Conservation (phyloP, 2,113 vertebrate species). For the Sceloporus undulatus region DNA sequence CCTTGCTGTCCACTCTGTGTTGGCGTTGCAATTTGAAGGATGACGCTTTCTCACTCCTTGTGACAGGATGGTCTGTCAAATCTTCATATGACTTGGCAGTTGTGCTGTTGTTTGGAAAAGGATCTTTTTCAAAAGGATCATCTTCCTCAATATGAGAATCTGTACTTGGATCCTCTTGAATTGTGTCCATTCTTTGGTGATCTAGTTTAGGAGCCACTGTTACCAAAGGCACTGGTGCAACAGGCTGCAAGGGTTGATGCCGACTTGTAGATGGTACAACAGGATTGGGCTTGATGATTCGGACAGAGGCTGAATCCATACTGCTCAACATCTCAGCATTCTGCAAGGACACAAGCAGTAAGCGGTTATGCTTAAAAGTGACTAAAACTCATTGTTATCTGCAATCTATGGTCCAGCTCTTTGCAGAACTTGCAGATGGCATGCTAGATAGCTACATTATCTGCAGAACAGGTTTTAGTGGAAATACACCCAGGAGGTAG, state of each 20-base stretch:
- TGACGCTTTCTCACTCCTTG: constrained; percentile 83
- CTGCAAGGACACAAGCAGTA: constrained; percentile 73
- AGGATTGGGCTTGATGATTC: constrained; percentile 87
- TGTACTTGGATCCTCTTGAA: constrained; percentile 94
- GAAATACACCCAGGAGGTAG: not conserved
- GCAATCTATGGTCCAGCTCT: not conserved
- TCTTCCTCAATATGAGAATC: constrained; percentile 90
- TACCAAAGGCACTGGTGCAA: not conserved
- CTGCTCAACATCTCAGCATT: constrained; percentile 91
- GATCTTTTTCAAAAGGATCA: constrained; percentile 86
- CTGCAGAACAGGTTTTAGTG: not conserved
- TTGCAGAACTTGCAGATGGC: no score
- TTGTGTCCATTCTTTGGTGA: constrained; percentile 92
- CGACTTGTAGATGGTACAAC: constrained; percentile 73
- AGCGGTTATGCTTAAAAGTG: not conserved
- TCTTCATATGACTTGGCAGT: constrained; percentile 95
- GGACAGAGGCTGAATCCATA: constrained; percentile 86
- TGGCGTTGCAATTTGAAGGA: constrained; percentile 91
- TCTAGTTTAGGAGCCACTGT: constrained; percentile 73
- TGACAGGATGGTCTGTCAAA: constrained; percentile 85
- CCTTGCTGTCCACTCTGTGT: constrained; percentile 91
- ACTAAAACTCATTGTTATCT: not conserved
- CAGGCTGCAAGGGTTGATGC: constrained; percentile 75
- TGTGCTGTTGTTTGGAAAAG: constrained; percentile 85
- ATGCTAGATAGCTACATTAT: not conserved